Percentiles rank a stretch among this genome's conserved stretches.
These are phyloP conservation scores for Venusia cambrica DNA, from an alignment of 2,888 invertebrate species.

Conservation along the genomic window DNA sequence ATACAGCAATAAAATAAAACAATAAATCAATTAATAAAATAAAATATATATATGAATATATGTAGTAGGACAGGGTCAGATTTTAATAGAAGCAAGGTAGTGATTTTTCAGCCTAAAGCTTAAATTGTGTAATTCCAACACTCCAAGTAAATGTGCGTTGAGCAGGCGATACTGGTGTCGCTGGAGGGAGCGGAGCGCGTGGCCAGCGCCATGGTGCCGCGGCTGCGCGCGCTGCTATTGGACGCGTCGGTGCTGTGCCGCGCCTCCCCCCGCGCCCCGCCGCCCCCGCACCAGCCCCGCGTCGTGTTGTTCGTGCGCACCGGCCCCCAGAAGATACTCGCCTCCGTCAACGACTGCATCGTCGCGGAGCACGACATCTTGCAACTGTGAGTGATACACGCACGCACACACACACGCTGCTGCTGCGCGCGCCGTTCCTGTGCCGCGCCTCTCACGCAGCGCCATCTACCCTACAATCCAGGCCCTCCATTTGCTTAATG, in stretches of 20 bases:
- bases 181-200: slow-evolving; percentile 81
- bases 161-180: slow-evolving; percentile 78
- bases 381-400: slow-evolving; percentile 52
- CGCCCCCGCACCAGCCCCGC: slow-evolving; percentile 62
- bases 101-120: no score
- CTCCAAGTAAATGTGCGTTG: no score
- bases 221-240: slow-evolving; percentile 79
- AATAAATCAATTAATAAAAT: no score
- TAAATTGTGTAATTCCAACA: no score
- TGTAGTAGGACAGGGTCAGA: no score
- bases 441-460: no score
- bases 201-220: slow-evolving; percentile 72
- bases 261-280: slow-evolving; percentile 31
- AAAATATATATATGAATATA: no score
- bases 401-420: background rate
- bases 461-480: no score
- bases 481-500: no score
- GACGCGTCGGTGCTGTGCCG: slow-evolving; percentile 52
- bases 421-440: no score
- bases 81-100: no score
- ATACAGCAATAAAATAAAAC: no score
- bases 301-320: slow-evolving; percentile 87
- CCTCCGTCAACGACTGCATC: slow-evolving; percentile 86
- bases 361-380: slow-evolving; percentile 81
- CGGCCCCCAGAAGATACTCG: slow-evolving; percentile 82